Base-by-base conservation (phyloP, 2,888 invertebrate species). In the Rotaria socialis region DNA sequence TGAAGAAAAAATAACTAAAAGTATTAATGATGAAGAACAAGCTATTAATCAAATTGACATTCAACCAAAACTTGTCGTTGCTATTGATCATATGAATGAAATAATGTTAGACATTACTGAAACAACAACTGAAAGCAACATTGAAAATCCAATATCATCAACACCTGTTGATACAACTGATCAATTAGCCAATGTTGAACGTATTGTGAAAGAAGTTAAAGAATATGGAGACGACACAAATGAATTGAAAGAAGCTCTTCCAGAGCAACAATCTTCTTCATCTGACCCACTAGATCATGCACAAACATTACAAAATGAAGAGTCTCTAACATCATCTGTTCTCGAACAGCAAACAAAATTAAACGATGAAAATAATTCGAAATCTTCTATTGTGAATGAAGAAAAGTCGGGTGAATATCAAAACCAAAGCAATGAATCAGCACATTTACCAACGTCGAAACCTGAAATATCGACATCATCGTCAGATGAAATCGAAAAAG, bases 31-130 rank as follows among this genome's bases (percentile, higher is more conserved):
- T 27, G 67, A 35, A 67, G 16, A 35, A 67, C 16, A 35, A 67
- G 19, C 35, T 16, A 35, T 67, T 67, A 67, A 35, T 35, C 35
- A 67, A 67, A 41, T 11, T 41, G 80, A 80, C 16, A 47, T 80
- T n/a, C 80, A 80, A 80, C 80, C 80, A 24, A 47, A 47, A 80
- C 43, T 80, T 7, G 80, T 80, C 11, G 3, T 4, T 24, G 47
- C 47, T 43, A 35, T 80, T n/a, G 80, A 80, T 80, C 3, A 24
- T 11, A 47, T 80, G 43, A 80, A 80, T 80, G 80, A 80, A 47
- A 47, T 80, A 24, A 80, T 80, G 80, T 11, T 80, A n/a, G 43
- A 47, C n/a, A n/a, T 47, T 19, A 80, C 47, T 80, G 80, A 80
- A 80, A 41, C 80, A 80, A 47, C 47, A 7, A 80, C 47, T n/a